These are phyloP conservation scores for Brachyhypopomus occidentalis DNA, from an alignment of 2,113 vertebrate species.

Conservation along the genomic window DNA sequence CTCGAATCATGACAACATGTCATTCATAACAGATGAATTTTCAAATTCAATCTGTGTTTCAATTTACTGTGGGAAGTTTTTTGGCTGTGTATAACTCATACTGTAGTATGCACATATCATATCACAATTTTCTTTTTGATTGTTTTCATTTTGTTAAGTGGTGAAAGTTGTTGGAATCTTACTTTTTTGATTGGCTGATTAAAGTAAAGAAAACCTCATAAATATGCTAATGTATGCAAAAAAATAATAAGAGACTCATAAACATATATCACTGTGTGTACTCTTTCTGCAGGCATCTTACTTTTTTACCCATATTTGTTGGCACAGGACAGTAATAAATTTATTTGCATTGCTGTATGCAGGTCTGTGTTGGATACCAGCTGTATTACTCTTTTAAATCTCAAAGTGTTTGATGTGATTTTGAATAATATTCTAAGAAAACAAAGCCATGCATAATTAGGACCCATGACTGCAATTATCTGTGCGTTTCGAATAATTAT, in stretches of 20 bases:
- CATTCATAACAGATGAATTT: slow-evolving; percentile 65
- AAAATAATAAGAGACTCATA: slow-evolving; percentile 68
- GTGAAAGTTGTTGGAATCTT: slow-evolving; percentile 37
- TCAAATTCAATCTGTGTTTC: slow-evolving; percentile 72
- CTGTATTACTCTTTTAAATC: slow-evolving; percentile 70
- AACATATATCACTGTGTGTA: slow-evolving; percentile 70
- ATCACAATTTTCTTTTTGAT: neutral
- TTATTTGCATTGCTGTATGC: slow-evolving; percentile 70
- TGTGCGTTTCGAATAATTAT: slow-evolving; percentile 73
- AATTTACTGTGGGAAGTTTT: slow-evolving; percentile 65
- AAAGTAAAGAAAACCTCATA: slow-evolving; percentile 62
- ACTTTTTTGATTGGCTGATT: slow-evolving; percentile 38
- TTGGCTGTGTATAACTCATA: slow-evolving; percentile 72
- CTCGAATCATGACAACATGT: slow-evolving; percentile 65
- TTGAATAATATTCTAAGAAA: slow-evolving; percentile 72
- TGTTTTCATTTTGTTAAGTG: neutral
- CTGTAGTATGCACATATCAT: slow-evolving; percentile 57
- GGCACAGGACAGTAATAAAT: slow-evolving; percentile 74
- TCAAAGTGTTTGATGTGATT: slow-evolving; percentile 73
- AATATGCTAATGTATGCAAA: slow-evolving; percentile 72
- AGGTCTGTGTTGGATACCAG: slow-evolving; percentile 56
- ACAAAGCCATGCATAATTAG: slow-evolving; percentile 77
- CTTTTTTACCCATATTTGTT: slow-evolving; percentile 61
- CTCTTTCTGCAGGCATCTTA: slow-evolving; percentile 66
- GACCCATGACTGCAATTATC: slow-evolving; percentile 69